These are phyloP conservation scores for Catalaphyllia jardinei DNA, from an alignment of 64 coral and sea anemone genomes.

Conservation along the genomic window DNA sequence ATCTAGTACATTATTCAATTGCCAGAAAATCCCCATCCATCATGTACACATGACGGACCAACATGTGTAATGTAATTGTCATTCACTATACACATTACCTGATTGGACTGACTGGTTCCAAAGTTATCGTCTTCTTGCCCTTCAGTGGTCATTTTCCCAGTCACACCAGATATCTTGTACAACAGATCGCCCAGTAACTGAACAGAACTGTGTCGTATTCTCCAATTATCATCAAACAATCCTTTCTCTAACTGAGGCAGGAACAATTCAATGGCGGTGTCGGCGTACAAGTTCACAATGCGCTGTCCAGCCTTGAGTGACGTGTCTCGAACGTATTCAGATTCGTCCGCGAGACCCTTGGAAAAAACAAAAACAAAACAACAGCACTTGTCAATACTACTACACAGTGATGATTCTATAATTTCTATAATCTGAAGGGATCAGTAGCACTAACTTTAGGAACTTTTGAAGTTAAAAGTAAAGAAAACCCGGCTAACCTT, in stretches of 20 bases:
- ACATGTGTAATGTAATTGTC: not conserved
- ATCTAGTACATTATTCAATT: too few relatives aligned
- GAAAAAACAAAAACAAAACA: not conserved
- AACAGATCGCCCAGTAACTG: conserved; percentile 93
- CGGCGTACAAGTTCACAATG: conserved; percentile 90
- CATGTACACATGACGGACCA: too few relatives aligned
- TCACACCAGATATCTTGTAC: conserved; percentile 94
- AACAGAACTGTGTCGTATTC: conserved; percentile 91
- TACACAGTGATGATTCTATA: not conserved
- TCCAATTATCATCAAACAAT: conserved; percentile 99
- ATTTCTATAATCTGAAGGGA: not conserved
- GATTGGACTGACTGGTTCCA: conserved; percentile 89
- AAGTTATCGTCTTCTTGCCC: conserved; percentile 99
- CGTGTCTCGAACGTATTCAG: conserved; percentile 90
- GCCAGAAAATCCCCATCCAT: too few relatives aligned
- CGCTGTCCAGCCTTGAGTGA: conserved; percentile 93
- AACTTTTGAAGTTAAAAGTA: not conserved
- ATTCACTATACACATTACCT: conserved; percentile 48
- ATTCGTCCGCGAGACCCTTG: conserved; percentile 94
- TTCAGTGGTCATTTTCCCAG: conserved; percentile 97
- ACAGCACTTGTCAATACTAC: too few relatives aligned
- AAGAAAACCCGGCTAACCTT: conserved; percentile 57
- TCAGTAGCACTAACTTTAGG: not conserved
- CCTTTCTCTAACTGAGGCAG: conserved; percentile 89
- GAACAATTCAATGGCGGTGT: conserved; percentile 89